Conservation (phyloP, 2,888 invertebrate genomes). For the Ophioninae sp. region DNA sequence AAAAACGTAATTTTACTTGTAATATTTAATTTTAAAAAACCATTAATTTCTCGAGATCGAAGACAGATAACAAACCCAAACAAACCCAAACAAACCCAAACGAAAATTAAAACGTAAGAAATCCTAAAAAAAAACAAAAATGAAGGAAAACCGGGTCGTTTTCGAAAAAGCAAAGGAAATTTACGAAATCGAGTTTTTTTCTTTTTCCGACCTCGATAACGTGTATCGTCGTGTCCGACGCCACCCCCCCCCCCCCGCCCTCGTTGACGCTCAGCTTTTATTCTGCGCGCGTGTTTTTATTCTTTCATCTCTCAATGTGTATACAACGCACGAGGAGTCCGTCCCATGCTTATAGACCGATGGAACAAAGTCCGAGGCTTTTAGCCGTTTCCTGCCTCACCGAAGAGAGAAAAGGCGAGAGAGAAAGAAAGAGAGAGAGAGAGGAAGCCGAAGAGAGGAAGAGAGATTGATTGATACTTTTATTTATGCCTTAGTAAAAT, state of each 20-base stretch:
- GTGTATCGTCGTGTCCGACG: not conserved
- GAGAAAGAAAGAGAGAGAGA: not conserved
- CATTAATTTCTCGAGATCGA: not conserved
- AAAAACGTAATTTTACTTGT: no score
- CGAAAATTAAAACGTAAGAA: not conserved
- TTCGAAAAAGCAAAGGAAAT: not conserved
- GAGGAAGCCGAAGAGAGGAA: no score
- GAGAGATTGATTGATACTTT: no score
- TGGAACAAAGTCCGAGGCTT: slow-evolving; percentile 66
- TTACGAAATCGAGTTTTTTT: not conserved
- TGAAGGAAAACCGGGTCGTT: not conserved
- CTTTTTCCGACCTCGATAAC: not conserved
- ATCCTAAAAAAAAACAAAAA: not conserved
- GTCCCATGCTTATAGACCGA: not conserved
- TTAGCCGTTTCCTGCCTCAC: slow-evolving; percentile 71
- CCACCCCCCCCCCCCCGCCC: not conserved
- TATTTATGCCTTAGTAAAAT: no score
- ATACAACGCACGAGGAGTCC: not conserved
- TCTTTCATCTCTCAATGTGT: slow-evolving; percentile 59
- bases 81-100: not conserved
- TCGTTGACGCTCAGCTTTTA: not conserved
- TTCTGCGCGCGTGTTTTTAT: not conserved
- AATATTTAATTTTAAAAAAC: not conserved
- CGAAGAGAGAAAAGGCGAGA: slow-evolving; percentile 5
- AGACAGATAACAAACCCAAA: not conserved